Conservation (phyloP, 2,888 invertebrate species). For the Cenopis cana region DNA sequence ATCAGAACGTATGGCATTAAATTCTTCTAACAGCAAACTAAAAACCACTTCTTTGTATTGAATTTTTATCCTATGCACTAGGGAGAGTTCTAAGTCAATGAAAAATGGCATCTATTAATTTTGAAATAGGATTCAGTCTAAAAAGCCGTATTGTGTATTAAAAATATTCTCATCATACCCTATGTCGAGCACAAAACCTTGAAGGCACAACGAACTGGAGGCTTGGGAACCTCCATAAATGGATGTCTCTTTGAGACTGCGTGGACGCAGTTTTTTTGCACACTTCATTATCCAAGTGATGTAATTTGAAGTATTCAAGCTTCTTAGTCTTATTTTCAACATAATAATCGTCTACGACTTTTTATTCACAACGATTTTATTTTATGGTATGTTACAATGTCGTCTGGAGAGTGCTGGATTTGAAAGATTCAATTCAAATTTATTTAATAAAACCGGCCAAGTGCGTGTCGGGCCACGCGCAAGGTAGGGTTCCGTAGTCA, state of each 20-base stretch:
- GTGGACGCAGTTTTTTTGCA: slow-evolving; percentile 25
- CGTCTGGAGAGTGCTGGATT: not conserved
- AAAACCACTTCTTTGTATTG: not conserved
- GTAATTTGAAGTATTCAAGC: slow-evolving; percentile 22
- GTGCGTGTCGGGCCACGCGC: too few relatives aligned
- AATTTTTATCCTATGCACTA: not conserved
- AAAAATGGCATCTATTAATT: not conserved
- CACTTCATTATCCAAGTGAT: slow-evolving; percentile 21
- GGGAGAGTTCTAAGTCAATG: not conserved
- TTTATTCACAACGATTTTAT: slow-evolving; percentile 6
- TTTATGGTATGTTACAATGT: not conserved
- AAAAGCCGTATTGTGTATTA: not conserved
- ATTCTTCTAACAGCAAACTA: slow-evolving; percentile 2
- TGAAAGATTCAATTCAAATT: not conserved
- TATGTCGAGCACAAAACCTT: slow-evolving; percentile 8
- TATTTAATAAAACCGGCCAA: too few relatives aligned
- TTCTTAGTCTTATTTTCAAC: slow-evolving; percentile 10
- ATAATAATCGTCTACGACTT: not conserved
- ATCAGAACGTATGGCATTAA: slow-evolving; percentile 5
- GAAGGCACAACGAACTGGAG: slow-evolving; percentile 15
- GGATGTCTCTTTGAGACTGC: slow-evolving; percentile 20
- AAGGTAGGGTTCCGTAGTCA: too few relatives aligned
- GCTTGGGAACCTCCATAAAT: slow-evolving; percentile 35
- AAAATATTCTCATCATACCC: slow-evolving; percentile 10
- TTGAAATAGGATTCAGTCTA: not conserved